Base-by-base conservation (phyloP, 1,140 invertebrate genomes). In the Rhagoletis zephyria region DNA sequence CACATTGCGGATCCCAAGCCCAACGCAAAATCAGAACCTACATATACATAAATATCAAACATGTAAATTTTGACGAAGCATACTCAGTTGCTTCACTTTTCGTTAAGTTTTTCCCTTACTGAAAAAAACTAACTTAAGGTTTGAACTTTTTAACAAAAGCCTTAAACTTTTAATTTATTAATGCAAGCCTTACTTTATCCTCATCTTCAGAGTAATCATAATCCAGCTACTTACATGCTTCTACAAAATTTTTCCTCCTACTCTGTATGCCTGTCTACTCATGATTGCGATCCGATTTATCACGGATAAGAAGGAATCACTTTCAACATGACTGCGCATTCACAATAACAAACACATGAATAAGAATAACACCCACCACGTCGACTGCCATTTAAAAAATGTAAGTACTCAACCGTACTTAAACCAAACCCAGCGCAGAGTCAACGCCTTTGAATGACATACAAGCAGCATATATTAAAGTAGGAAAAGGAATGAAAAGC, bases 351-450 rank as follows among this genome's bases (percentile, higher is more conserved):
- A 56, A 19, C 14, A 4, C 74, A 56, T 56, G 48, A 30, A 81
- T 81, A n/a, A 40, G 14, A 56, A 59, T 81, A 59, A 81, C 45
- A 56, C 48, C 7, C 48, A 56, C 74, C 74, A 10, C 10, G 7
- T 59, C 16, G 45, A 6, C 12, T 81, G 51, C 51, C 74, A 81
- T 81, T 81, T 81, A 81, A 81, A 14, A 81, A 81, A 59, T 81
- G 51, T 30, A 81, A 56, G 6, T 81, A 6, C 51, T n/a, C 51
- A 12, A 3, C 48, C 16, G 30, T 16, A 77, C 74, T 30, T 1
- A 19, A 77, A 77, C 10, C 74, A 7, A 2, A 81, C 3, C n/a
- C n/a, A 81, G 74, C 6, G 14, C 19, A 6, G 9, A 45, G 51
- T 56, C 45, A 19, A 81, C n/a, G 48, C 48, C 74, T 81, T 30